phyloP scores from a whole-genome alignment of 2,888 invertebrate genomes.

The Thera britannica region DNA sequence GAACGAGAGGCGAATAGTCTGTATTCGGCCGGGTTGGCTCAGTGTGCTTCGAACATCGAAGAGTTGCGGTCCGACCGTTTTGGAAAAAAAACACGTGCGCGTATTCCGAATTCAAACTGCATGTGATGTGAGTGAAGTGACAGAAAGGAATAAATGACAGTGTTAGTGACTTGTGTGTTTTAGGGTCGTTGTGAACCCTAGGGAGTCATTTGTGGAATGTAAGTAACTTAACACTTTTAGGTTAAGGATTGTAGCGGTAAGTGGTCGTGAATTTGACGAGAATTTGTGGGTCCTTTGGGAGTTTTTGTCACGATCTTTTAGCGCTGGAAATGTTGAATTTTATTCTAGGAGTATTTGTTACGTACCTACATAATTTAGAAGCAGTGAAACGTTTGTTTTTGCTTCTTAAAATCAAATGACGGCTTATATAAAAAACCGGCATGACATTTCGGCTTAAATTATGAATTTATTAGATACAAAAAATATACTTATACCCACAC shows the following conservation, averaged over 20 bases:
- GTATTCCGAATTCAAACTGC: slow-evolving; percentile 39
- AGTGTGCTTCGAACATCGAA: slow-evolving; percentile 71
- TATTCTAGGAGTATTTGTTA: background rate
- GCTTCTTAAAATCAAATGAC: too few species aligned
- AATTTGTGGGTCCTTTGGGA: slow-evolving; percentile 22
- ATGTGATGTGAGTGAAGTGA: slow-evolving; percentile 38
- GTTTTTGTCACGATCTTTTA: slow-evolving; percentile 12
- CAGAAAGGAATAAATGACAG: slow-evolving; percentile 21
- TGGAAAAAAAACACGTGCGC: slow-evolving; percentile 54
- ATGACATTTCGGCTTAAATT: too few species aligned
- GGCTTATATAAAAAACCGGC: too few species aligned
- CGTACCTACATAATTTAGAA: too few species aligned
- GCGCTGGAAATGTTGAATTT: background rate
- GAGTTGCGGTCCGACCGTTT: slow-evolving; percentile 60
- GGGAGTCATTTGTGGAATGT: slow-evolving; percentile 26
- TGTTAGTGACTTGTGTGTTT: slow-evolving; percentile 26
- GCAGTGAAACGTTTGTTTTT: too few species aligned
- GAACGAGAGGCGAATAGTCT: slow-evolving; percentile 60
- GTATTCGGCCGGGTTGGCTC: slow-evolving; percentile 71
- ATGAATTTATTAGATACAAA: background rate
- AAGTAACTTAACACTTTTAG: slow-evolving; percentile 24
- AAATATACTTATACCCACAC: background rate
- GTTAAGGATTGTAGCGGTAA: slow-evolving; percentile 11
- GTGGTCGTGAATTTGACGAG: slow-evolving; percentile 7
- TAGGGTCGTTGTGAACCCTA: slow-evolving; percentile 3